Base-by-base conservation (phyloP, 2,888 invertebrate species). In the Tholera decimalis region DNA sequence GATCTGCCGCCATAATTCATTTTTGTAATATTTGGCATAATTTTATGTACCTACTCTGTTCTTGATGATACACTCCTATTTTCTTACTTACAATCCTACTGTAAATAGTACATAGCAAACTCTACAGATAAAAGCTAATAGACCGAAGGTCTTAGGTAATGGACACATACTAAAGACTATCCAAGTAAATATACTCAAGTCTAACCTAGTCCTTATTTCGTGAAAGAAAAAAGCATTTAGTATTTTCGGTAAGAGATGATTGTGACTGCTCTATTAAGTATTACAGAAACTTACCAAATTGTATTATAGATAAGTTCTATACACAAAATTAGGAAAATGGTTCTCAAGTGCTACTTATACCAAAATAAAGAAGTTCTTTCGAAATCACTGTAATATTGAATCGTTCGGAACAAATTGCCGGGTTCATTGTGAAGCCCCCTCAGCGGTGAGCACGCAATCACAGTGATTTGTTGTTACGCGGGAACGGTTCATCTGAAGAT, bases 391-490 rank as follows among this genome's bases (percentile, higher is more conserved):
- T 26, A 47, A 37, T 51, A 68, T 57, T 44, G 54, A 46, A 62
- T 43, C 70, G 54, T 57, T 68, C 37, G 47, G 30, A 75, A 62
- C 33, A 13, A 46, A 70, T 75, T 61, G 43, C 37, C 44, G 37
- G 28, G 26, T 69, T 59, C 62, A 73, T 75, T 70, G 57, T 73
- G 51, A 71, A 73, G 61, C 33, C 24, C 58, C 41, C 75, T 59
- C 15, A 39, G 62, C 33, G 55, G 58, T 56, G 63, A 71, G 55
- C 24, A 56, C 46, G 53, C 76, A 73, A 63, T 70, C 59, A 43
- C 28, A 35, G 9, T 37, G 56, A 66, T 66, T 66, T 77, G 58
- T 77, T 76, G 72, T 61, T 39, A 43, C 24, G 33, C 49, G 41
- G 15, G 51, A 51, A 55, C 33, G 49, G 22, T 60, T 46, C 33